These are phyloP conservation scores for Mungos mungo DNA, from an alignment of 2,113 vertebrate genomes.

Conservation along the genomic window DNA sequence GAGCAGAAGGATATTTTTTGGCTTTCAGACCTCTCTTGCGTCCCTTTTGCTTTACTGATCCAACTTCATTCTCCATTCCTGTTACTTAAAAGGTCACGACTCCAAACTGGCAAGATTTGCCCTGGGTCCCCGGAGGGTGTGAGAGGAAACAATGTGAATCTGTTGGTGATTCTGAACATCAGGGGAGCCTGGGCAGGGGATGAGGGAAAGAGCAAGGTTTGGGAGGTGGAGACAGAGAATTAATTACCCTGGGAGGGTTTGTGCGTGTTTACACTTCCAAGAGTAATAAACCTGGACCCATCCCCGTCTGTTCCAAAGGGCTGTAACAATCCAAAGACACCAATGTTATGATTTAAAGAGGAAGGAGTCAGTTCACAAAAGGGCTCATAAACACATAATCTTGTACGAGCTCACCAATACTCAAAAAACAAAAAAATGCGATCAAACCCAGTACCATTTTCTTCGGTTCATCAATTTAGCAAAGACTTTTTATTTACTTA, in stretches of 20 bases:
- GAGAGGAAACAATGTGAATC: too few species aligned
- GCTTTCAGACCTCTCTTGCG: not conserved
- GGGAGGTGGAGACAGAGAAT: not conserved
- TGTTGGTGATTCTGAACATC: accelerated
- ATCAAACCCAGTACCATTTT: not conserved
- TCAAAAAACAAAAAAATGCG: not conserved
- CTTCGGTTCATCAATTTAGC: not conserved
- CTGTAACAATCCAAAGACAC: not conserved
- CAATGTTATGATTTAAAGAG: not conserved
- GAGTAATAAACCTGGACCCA: not conserved
- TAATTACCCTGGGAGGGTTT: not conserved
- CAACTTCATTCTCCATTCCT: not conserved
- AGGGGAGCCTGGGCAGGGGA: not conserved
- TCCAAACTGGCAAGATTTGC: not conserved
- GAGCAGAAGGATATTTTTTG: not conserved
- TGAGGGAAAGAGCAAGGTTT: not conserved
- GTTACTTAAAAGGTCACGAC: not conserved
- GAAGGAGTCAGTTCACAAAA: not conserved
- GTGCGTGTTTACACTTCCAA: not conserved
- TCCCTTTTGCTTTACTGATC: not conserved
- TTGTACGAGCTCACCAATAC: not conserved
- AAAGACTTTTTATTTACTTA: not conserved
- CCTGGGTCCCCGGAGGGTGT: accelerated
- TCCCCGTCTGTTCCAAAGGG: not conserved
- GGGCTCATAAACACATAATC: not conserved